These are phyloP conservation scores for Mus spicilegus DNA, from an alignment of 2,113 vertebrate species.

Conservation along the genomic window DNA sequence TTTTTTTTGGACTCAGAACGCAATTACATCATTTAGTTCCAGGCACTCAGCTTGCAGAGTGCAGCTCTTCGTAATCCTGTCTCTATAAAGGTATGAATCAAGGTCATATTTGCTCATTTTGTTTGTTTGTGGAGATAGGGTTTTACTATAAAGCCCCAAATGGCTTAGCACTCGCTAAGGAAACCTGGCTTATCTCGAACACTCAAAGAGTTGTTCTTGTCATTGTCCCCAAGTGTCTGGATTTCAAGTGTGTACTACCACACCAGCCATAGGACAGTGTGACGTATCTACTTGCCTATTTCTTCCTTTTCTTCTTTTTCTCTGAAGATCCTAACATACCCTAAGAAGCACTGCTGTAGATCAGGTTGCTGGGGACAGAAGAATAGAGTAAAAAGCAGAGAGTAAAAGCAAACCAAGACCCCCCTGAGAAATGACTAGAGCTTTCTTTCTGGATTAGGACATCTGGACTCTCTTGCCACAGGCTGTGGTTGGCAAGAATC, in stretches of 20 bases:
- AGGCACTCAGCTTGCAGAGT: not conserved
- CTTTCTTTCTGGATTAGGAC: slow-evolving; percentile 25
- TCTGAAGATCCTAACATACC: not conserved
- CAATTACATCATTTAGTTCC: not conserved
- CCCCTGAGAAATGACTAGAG: not conserved
- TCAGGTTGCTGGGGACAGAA: not conserved
- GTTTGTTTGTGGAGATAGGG: not conserved
- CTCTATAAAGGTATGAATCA: not conserved
- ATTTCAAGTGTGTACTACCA: not conserved
- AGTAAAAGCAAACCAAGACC: not conserved
- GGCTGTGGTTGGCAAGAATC: not conserved
- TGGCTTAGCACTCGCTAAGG: not conserved
- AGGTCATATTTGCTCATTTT: not conserved
- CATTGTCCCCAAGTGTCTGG: not conserved
- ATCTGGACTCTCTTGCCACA: slow-evolving; percentile 20
- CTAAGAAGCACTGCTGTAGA: not conserved
- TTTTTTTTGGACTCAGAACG: not conserved
- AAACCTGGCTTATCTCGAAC: not conserved
- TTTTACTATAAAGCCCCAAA: not conserved
- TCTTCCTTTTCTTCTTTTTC: not conserved
- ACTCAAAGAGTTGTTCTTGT: not conserved
- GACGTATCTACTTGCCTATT: not conserved
- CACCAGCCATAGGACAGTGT: not conserved
- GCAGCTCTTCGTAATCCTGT: not conserved
- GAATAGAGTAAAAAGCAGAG: not conserved